These are phyloP conservation scores for Calephelis nemesis DNA, from an alignment of 1,140 invertebrate genomes.

Conservation along the genomic window DNA sequence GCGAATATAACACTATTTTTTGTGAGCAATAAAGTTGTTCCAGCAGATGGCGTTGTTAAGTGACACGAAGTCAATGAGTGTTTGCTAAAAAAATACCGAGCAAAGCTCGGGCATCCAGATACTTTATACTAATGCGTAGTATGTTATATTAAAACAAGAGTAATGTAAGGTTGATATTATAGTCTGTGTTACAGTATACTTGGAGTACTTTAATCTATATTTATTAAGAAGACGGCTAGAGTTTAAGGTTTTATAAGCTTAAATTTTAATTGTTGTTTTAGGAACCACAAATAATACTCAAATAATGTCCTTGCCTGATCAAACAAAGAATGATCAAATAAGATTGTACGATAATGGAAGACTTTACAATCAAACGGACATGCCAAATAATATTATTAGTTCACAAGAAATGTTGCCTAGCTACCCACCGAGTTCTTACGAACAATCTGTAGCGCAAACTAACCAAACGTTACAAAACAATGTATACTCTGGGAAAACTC, in stretches of 20 bases:
- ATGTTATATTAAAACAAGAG: too few relatives aligned
- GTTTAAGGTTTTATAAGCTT: neutral
- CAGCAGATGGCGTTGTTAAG: too few relatives aligned
- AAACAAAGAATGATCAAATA: slow-evolving; percentile 60
- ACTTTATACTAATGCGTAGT: too few relatives aligned
- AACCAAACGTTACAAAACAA: slow-evolving; percentile 47
- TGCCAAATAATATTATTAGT: slow-evolving; percentile 50
- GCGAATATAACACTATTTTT: too few relatives aligned
- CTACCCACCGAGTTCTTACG: slow-evolving; percentile 44
- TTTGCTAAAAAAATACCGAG: too few relatives aligned
- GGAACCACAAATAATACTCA: slow-evolving; percentile 67
- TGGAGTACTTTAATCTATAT: too few relatives aligned
- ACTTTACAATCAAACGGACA: slow-evolving; percentile 47
- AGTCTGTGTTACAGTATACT: too few relatives aligned
- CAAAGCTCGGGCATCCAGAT: too few relatives aligned
- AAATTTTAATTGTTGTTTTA: slow-evolving; percentile 35
- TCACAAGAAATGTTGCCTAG: slow-evolving; percentile 47
- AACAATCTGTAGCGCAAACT: slow-evolving; percentile 39
- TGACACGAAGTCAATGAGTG: too few relatives aligned
- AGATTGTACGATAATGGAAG: slow-evolving; percentile 55
- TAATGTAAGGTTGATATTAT: too few relatives aligned
- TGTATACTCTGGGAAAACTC: slow-evolving; percentile 44
- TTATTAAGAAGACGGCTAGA: neutral
- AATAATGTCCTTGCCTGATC: slow-evolving; percentile 59
- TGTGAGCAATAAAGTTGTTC: too few relatives aligned